Percentiles rank a stretch among this genome's conserved stretches.
phyloP scores from a whole-genome alignment of 2,113 vertebrate species.

The Pluvialis apricaria region DNA sequence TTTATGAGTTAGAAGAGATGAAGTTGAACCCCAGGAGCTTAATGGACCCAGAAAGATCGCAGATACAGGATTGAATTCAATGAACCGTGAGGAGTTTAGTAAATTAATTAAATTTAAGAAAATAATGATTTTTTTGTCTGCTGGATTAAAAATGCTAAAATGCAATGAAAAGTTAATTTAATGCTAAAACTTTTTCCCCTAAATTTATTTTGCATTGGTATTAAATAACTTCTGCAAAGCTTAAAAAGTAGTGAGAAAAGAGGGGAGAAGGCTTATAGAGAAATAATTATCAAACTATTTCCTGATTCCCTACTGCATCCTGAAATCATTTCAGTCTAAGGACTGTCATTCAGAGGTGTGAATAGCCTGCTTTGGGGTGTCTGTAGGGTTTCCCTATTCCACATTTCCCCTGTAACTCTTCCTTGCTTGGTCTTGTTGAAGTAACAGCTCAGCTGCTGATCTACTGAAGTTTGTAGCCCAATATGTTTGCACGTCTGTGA shows the following conservation, averaged over 20 bases:
- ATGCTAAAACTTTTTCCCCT: slow-evolving; percentile 12
- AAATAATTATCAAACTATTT: neutral
- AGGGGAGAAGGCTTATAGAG: neutral
- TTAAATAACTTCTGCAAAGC: slow-evolving; percentile 41
- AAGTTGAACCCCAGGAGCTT: slow-evolving; percentile 73
- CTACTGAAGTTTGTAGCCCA: neutral
- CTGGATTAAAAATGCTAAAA: slow-evolving; percentile 72
- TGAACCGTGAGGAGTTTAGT: slow-evolving; percentile 72
- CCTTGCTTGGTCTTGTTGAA: neutral
- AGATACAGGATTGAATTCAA: slow-evolving; percentile 76
- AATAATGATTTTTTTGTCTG: slow-evolving; percentile 69
- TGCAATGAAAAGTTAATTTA: slow-evolving; percentile 62
- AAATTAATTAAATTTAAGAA: slow-evolving; percentile 80
- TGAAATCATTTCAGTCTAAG: neutral
- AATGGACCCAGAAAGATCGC: slow-evolving; percentile 73
- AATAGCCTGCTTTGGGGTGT: neutral
- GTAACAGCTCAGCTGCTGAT: neutral
- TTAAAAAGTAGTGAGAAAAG: neutral
- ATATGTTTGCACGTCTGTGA: neutral
- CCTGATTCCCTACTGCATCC: neutral
- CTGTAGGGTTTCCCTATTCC: neutral
- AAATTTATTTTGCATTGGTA: slow-evolving; percentile 42
- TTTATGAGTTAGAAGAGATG: slow-evolving; percentile 76
- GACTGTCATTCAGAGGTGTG: neutral
- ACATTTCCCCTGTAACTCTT: neutral